A percentile compares a stretch with the other conserved stretches of the same genome.
Conservation (phyloP, 2,797 vertebrate species). For the Falco cherrug region DNA sequence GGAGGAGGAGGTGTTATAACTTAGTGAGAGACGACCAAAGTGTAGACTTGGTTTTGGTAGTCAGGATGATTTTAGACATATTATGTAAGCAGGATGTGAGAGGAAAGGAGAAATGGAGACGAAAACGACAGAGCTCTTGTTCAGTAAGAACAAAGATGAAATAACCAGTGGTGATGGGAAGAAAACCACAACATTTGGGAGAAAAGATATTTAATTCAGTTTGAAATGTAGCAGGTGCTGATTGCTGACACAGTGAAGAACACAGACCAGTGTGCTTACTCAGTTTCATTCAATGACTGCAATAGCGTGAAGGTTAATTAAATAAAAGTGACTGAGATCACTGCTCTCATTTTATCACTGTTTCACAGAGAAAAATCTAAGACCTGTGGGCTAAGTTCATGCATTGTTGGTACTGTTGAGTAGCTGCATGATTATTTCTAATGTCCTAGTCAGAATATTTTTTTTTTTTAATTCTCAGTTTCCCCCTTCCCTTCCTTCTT, state of each 20-base stretch:
- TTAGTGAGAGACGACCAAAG: conserved; percentile 61
- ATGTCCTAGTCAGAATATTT: background rate
- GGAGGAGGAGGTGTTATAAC: conserved; percentile 65
- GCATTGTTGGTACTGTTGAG: background rate
- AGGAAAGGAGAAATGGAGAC: background rate
- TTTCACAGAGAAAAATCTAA: background rate
- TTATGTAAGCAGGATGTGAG: conserved; percentile 47
- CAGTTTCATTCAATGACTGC: background rate
- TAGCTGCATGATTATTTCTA: background rate
- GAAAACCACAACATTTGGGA: background rate
- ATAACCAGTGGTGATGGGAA: background rate
- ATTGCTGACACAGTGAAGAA: background rate
- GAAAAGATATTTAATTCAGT: background rate
- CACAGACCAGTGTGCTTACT: background rate
- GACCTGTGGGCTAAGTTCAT: background rate
- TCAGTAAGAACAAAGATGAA: background rate
- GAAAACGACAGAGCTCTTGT: background rate
- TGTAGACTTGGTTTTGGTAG: conserved; percentile 47
- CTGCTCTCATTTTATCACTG: background rate
- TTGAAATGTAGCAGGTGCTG: background rate
- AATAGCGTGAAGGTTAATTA: conserved; percentile 36
- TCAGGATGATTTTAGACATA: conserved; percentile 43
- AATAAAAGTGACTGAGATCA: background rate
- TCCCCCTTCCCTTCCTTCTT: background rate
- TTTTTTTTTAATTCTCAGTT: background rate